Base-by-base conservation (phyloP, 2,888 invertebrate genomes). In the Agrenia bidenticulata region DNA sequence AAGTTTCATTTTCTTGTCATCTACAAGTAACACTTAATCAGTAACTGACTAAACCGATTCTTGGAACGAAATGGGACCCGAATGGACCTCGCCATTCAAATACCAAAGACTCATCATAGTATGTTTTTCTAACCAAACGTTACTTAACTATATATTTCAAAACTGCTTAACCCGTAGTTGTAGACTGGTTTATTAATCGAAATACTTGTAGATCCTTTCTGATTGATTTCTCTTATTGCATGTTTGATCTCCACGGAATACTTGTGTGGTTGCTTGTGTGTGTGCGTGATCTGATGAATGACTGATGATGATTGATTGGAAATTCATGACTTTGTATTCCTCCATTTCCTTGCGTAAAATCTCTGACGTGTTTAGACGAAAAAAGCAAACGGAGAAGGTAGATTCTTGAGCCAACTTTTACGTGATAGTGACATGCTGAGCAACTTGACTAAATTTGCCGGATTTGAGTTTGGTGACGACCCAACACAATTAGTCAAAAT, bases 391-490 rank as follows among this genome's bases (percentile, higher is more conserved):
- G 68, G 73, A 21, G 70, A 74, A 62, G 73, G 73, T 69, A 72
- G 76, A 67, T 23, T 76, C 42, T 26, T 72, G n/a, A 66, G 70
- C 39, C 49, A 63, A 27, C 64, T 76, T 42, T 54, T 76, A 60
- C 60, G 71, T 39, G 71, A 72, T 66, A 66, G 55, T 67, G 64
- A 68, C 53, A 62, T 67, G 55, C 49, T 74, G 45, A 67, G 58
- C 61, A 76, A 74, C 66, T 64, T 76, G 65, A 76, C 74, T 23
- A 70, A 65, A 67, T 73, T 74, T 53, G 73, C 73, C 55, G 76
- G 76, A 42, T 73, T 68, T 63, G 76, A 76, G 45, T 76, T 76
- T 69, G 76, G 76, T 51, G 76, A 74, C 56, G 74, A 74, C 64
- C 67, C 74, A 5, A 61, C 67, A 41, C 72, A 74, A 71, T 65